Base-by-base conservation (phyloP, 2,888 invertebrate species). In the Idaea dimidiata region DNA sequence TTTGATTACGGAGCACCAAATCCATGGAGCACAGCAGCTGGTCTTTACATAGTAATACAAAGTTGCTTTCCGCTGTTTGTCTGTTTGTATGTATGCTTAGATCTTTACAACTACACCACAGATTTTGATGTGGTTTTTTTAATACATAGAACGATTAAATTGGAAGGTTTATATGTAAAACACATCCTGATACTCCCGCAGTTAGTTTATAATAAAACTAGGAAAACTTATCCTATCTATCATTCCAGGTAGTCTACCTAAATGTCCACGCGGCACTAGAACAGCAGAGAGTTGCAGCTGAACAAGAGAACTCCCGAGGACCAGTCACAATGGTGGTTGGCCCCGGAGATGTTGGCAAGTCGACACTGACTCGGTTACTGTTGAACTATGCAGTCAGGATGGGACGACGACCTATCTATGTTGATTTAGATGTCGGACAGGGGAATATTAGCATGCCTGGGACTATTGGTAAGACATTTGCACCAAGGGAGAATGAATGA, bases 221-320 rank as follows among this genome's bases (percentile, higher is more conserved):
- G 5, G 24, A 24, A 3, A 24, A 24, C 10, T 1, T 8, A 7
- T 43, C 3, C 2, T 10, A 43, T 8, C 43, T 43, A 14, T 2
- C 14, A 10, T 76, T 80, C 43, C 73, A 93, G 93, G 93, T 95
- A 8, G 95, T 98, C 70, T 99, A 99, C 84, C 92, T 99, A 3
- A 99, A 99, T 86, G 97, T 97, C 17, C 99, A 99, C 85, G 97
- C 97, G 10, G 98, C 98, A 0, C 91, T 99, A 68, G 99, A 99
- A 82, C 96, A 97, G 74, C 94, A 98, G 88, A 93, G 99, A 68
- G 94, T 95, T 55, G 95, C 95, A 33, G 97, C 98, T 0, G 98
- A 97, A 72, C 95, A 95, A 73, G 94, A 94, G 55, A 94, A 94
- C 67, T 93, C 93, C 2, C 92, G 96, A 68, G 98, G 98, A 0